Conservation (phyloP, 2,113 vertebrate species). For the Sinosuthora webbiana region DNA sequence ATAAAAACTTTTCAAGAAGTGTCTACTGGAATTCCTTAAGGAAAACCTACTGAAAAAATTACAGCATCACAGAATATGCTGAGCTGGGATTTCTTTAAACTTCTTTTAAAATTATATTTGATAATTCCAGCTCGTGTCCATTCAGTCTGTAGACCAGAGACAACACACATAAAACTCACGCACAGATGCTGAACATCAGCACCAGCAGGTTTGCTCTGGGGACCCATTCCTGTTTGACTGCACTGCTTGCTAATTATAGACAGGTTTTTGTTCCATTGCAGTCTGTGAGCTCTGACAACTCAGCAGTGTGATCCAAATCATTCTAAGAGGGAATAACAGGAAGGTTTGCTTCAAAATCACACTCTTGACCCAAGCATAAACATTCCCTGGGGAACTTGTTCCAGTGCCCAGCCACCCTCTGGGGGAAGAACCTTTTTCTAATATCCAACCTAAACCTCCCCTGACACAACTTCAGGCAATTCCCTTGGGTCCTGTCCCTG, state of each 20-base stretch:
- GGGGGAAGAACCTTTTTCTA: neutral
- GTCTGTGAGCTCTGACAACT: neutral
- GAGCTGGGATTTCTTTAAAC: neutral
- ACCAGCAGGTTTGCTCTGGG: neutral
- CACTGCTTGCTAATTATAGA: neutral
- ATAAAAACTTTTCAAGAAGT: neutral
- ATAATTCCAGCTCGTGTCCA: neutral
- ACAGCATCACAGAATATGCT: neutral
- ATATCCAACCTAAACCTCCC: neutral
- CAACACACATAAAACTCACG: neutral
- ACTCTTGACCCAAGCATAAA: neutral
- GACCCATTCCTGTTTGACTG: neutral
- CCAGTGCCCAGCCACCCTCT: neutral
- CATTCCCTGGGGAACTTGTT: neutral
- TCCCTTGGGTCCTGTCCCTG: rapidly evolving
- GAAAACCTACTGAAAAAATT: neutral
- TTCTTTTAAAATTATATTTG: neutral
- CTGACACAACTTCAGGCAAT: neutral
- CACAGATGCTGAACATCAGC: neutral
- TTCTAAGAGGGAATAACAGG: neutral
- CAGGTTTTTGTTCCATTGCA: neutral
- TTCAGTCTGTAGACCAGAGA: neutral
- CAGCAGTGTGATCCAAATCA: neutral
- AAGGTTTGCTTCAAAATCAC: neutral
- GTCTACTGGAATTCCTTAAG: neutral